These are phyloP conservation scores for Pachycephus smyrnensis DNA, from an alignment of 2,888 invertebrate genomes.

Conservation along the genomic window DNA sequence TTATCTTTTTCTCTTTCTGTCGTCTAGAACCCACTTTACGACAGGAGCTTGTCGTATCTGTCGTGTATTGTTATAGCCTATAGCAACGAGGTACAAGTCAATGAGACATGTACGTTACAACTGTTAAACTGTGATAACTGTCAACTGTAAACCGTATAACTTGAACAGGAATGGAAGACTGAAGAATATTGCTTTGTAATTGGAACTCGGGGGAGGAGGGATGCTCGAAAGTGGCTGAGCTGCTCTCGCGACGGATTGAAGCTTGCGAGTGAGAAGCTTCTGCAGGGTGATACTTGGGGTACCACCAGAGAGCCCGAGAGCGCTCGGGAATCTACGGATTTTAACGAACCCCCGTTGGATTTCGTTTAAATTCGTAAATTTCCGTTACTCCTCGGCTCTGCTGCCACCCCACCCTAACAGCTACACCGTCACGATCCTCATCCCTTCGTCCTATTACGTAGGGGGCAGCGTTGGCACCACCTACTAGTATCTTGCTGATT, in stretches of 20 bases:
- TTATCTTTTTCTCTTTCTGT: neutral
- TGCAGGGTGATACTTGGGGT: neutral
- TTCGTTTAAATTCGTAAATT: neutral
- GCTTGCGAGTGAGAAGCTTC: neutral
- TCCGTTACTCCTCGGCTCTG: neutral
- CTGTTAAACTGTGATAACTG: neutral
- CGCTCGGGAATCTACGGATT: neutral
- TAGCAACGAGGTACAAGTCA: neutral
- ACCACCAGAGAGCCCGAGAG: neutral
- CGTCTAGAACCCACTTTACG: neutral
- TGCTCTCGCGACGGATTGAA: slow-evolving; percentile 2
- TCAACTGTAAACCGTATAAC: neutral
- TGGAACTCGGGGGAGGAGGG: neutral
- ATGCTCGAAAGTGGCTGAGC: neutral
- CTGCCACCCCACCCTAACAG: neutral
- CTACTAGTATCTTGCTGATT: neutral
- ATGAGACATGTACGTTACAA: neutral
- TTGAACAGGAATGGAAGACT: neutral
- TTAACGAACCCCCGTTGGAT: neutral
- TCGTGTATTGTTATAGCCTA: neutral
- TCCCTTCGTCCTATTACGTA: neutral
- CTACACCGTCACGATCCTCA: neutral
- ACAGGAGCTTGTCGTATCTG: neutral
- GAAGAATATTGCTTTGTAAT: neutral
- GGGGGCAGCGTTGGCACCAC: neutral